Evolutionary conservation across 1,140 invertebrate species (phyloP), one percentile per base, ranked within the genome.

Genomic region (Macrobrachium nipponense): DNA sequence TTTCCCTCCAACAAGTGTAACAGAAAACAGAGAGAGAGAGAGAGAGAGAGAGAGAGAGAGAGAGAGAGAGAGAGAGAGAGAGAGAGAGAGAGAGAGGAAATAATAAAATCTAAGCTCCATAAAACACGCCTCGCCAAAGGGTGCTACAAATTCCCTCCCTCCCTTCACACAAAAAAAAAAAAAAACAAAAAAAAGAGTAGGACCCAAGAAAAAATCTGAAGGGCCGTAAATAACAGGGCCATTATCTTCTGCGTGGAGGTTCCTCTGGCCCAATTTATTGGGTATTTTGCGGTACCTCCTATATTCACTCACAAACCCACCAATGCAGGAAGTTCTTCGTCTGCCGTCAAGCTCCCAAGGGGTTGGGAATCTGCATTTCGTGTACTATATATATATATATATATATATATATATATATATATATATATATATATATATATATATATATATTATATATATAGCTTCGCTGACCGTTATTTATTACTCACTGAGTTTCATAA

Each of bases 171-270:
- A n/a, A n/a, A n/a, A n/a, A n/a, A n/a, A n/a, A n/a, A n/a, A n/a
- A 36, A 27, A 43, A 73, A 43, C 8, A 43, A 12, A 20, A 36
- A 43, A 73, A 43, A 36, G 15, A 43, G 27, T 23, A 36, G 70
- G 82, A 62, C 68, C 18, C 60, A 78, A 75, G 82, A 84, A 84
- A 78, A 78, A 72, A 73, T 66, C 60, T 86, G 83, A 86, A 77
- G 72, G 83, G 75, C 76, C 76, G 83, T 86, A 86, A 86, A 86
- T 86, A 86, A 79, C 77, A 77, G 36, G 76, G 76, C 83, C 66
- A 86, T 86, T 86, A 86, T 86, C 83, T 86, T 66, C 83, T 62
- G 76, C 83, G 76, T 86, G 79, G 76, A 36, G 83, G 68, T 76
- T 79, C 83, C 64, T 79, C 83, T 79, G 78, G 76, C 64, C 83